Evolutionary conservation across 2,113 vertebrate species (phyloP).

Genomic region (Maylandia zebra): DNA sequence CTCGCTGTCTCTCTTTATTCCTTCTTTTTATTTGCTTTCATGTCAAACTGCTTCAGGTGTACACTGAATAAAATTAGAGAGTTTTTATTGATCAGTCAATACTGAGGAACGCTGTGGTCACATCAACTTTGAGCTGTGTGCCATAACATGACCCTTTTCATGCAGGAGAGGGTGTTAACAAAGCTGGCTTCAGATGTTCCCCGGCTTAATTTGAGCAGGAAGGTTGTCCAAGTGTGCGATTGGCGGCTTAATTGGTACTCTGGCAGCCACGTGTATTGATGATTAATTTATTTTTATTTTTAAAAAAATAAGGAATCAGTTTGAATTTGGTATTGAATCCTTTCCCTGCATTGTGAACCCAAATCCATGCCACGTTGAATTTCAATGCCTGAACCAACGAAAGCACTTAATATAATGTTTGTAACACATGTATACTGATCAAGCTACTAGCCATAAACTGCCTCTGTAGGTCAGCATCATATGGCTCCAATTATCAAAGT

Average conservation of each 20-base stretch:
- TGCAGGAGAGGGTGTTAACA: conserved; percentile 5
- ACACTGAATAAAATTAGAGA: conserved; percentile 60
- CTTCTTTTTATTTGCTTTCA: neutral
- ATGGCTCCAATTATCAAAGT: conserved; percentile 58
- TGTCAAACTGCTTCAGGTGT: conserved; percentile 66
- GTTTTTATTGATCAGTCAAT: conserved; percentile 30
- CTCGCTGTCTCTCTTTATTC: neutral
- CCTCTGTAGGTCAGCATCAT: conserved; percentile 58
- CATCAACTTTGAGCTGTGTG: conserved; percentile 41
- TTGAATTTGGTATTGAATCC: conserved; percentile 38
- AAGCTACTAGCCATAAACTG: conserved; percentile 55
- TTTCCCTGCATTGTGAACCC: conserved; percentile 36
- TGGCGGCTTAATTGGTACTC: conserved; percentile 11
- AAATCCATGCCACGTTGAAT: conserved; percentile 41
- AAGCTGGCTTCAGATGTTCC: conserved; percentile 31
- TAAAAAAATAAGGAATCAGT: neutral
- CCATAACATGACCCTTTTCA: conserved; percentile 34
- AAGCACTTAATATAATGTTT: conserved; percentile 62
- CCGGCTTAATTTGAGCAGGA: neutral
- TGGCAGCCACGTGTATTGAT: neutral
- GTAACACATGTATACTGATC: conserved; percentile 51
- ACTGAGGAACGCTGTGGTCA: conserved; percentile 24
- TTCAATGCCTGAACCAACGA: conserved; percentile 55
- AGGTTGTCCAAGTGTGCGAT: conserved; percentile 1
- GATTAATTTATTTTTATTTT: neutral